A percentile compares a stretch with the other conserved stretches of the same genome.
Evolutionary conservation across 2,888 invertebrate species (phyloP).

Genomic region (Oligia latruncula): DNA sequence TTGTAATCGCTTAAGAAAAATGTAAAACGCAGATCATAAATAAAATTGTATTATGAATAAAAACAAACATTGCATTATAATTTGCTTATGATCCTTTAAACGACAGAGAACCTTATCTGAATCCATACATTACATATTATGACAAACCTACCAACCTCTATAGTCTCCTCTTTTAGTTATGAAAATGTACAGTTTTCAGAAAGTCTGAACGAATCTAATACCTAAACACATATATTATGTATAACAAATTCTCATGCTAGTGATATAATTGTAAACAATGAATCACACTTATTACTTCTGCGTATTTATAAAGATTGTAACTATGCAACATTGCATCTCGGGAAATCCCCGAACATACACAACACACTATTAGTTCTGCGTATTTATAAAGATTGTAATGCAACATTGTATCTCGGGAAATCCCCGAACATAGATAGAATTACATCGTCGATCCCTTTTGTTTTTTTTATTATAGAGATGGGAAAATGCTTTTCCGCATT

Average conservation of each 20-base stretch:
- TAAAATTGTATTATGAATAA: conserved; percentile 23
- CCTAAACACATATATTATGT: background rate
- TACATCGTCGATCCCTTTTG: background rate
- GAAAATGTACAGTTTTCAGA: conserved; percentile 18
- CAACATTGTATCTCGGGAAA: conserved; percentile 14
- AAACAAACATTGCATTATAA: conserved; percentile 20
- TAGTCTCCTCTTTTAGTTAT: background rate
- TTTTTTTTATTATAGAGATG: conserved; percentile 30
- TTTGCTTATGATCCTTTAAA: background rate
- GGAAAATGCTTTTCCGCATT: conserved; percentile 8
- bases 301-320: background rate
- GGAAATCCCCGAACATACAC: conserved; percentile 16
- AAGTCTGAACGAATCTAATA: conserved; percentile 1
- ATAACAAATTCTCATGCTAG: background rate
- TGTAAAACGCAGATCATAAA: conserved; percentile 13
- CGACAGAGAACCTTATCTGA: background rate
- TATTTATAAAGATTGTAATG: background rate
- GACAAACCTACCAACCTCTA: background rate
- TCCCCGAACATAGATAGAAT: background rate
- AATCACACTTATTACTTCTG: background rate
- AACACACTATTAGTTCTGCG: background rate
- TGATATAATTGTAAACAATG: background rate
- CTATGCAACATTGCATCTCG: background rate
- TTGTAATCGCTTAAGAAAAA: background rate
- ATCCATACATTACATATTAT: background rate